Evolutionary conservation across 2,888 invertebrate species (phyloP).

Genomic region (Calephelis perditalis): DNA sequence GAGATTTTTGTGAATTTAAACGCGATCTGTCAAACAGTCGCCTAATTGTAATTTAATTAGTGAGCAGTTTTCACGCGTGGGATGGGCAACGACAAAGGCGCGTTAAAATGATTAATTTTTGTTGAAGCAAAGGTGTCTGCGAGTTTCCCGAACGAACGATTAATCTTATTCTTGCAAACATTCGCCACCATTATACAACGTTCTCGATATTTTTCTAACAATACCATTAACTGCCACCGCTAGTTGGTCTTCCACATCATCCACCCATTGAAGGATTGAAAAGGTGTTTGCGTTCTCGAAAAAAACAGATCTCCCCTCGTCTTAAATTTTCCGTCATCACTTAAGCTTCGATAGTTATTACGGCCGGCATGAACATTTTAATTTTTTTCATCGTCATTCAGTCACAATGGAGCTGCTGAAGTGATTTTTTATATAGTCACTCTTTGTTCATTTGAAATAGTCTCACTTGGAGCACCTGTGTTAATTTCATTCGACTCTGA

Average conservation of each 20-base stretch:
- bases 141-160: conserved; percentile 58
- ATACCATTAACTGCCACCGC: conserved; percentile 75
- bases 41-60: conserved; percentile 75
- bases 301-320: conserved; percentile 73
- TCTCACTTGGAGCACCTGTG: conserved; percentile 7
- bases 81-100: conserved; percentile 65
- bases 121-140: conserved; percentile 49
- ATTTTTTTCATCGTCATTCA: conserved; percentile 70
- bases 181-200: conserved; percentile 58
- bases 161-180: conserved; percentile 72
- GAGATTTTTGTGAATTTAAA: conserved; percentile 51
- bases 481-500: conserved; percentile 7
- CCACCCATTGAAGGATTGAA: conserved; percentile 73
- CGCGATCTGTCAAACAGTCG: conserved; percentile 66
- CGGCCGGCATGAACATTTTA: conserved; percentile 65
- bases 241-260: conserved; percentile 68
- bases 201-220: conserved; percentile 72
- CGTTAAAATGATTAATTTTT: conserved; percentile 76
- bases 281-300: conserved; percentile 74
- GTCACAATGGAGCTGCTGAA: conserved; percentile 58
- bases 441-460: conserved; percentile 55
- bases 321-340: conserved; percentile 65
- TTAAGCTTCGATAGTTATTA: conserved; percentile 77
- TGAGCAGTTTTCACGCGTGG: conserved; percentile 63
- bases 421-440: conserved; percentile 65